These are phyloP conservation scores for Amphimedon queenslandica DNA, from an alignment of 37 sponge, comb jelly and placozoan genomes.

Conservation along the genomic window DNA sequence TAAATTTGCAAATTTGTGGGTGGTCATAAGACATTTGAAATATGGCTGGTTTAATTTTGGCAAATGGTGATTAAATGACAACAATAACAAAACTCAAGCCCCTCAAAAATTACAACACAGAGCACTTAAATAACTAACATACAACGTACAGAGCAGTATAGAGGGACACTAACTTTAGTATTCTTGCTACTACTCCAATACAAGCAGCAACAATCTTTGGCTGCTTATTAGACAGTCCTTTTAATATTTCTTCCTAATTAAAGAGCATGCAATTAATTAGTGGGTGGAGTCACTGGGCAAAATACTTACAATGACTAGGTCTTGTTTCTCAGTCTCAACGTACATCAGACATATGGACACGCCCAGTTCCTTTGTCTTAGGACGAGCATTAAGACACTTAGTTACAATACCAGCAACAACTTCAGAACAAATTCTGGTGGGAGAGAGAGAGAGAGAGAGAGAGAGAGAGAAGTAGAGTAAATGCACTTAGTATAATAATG, in stretches of 20 bases:
- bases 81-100: too few species aligned
- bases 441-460: background rate
- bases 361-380: slow-evolving; percentile 81
- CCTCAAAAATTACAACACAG: too few species aligned
- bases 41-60: too few species aligned
- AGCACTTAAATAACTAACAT: too few species aligned
- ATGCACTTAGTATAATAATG: background rate
- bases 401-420: slow-evolving; percentile 84
- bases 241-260: slow-evolving; percentile 67
- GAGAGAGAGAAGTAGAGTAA: too few species aligned
- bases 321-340: slow-evolving; percentile 90
- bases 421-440: slow-evolving; percentile 54
- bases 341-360: slow-evolving; percentile 76
- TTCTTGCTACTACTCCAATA: slow-evolving; percentile 40
- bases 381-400: slow-evolving; percentile 84
- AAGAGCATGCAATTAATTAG: slow-evolving; percentile 8
- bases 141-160: background rate
- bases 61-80: too few species aligned
- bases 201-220: slow-evolving; percentile 91
- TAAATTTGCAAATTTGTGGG: too few species aligned
- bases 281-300: background rate
- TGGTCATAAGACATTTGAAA: too few species aligned
- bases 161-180: slow-evolving; percentile 50
- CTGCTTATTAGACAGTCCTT: slow-evolving; percentile 81
- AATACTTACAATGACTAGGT: slow-evolving; percentile 47